These are phyloP conservation scores for Brachynemurus nebulosus DNA, from an alignment of 2,888 invertebrate genomes.

Conservation along the genomic window DNA sequence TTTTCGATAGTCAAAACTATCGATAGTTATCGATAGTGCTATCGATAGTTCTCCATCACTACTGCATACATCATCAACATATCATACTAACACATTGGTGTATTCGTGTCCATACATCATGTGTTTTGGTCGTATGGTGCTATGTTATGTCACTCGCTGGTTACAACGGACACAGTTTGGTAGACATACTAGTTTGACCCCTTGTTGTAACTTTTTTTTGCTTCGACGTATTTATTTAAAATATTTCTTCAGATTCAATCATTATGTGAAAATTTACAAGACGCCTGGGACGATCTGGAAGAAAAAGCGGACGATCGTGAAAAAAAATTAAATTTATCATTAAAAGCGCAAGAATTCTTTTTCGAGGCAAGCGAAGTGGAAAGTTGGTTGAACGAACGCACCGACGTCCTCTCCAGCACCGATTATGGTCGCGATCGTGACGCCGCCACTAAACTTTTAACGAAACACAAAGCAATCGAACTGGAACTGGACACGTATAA, in stretches of 20 bases:
- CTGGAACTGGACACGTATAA: conserved; percentile 83
- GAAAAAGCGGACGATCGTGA: conserved; percentile 56
- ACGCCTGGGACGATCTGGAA: conserved; percentile 61
- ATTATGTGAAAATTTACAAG: conserved; percentile 55
- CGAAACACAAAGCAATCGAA: conserved; percentile 90
- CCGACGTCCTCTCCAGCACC: conserved; percentile 62
- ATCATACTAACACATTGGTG: no score
- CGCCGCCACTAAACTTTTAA: conserved; percentile 80
- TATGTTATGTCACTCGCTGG: no score
- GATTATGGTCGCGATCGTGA: conserved; percentile 85
- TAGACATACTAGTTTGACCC: no score
- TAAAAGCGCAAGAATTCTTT: conserved; percentile 83
- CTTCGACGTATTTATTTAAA: background rate
- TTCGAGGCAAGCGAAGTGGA: conserved; percentile 87
- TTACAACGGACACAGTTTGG: no score
- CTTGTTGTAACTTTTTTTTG: background rate
- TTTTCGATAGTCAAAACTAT: no score
- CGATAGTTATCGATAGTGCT: no score
- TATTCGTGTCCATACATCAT: no score
- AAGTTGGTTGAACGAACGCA: conserved; percentile 82
- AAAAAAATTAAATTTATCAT: conserved; percentile 66
- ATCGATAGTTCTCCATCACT: no score
- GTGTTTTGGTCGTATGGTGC: no score
- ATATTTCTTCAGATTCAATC: conserved; percentile 44
- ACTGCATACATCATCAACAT: no score